Percentiles rank a stretch among this genome's conserved stretches.
Conservation (phyloP, 2,797 vertebrate genomes). For the Muscicapa striata region DNA sequence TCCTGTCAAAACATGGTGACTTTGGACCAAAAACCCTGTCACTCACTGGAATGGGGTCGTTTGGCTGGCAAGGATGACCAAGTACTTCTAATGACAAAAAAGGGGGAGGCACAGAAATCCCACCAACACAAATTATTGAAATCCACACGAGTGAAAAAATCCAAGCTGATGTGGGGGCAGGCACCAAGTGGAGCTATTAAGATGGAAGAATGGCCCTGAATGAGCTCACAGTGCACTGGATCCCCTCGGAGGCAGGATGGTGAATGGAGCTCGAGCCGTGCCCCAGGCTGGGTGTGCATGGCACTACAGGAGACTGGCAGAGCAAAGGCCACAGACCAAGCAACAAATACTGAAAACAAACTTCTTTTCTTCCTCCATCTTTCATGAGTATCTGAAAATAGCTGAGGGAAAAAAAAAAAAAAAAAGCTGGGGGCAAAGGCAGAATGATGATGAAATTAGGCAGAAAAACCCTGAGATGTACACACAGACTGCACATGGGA, state of each 20-base stretch:
- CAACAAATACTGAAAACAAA: conserved; percentile 5
- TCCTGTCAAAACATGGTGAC: background rate
- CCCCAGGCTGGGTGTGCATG: background rate
- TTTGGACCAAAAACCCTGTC: background rate
- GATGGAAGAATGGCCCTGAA: background rate
- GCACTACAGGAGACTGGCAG: background rate
- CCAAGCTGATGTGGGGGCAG: background rate
- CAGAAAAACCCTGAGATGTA: background rate
- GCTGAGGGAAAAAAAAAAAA: background rate
- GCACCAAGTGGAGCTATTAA: background rate
- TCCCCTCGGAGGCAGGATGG: background rate
- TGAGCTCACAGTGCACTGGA: background rate
- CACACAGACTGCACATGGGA: background rate
- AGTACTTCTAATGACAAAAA: background rate
- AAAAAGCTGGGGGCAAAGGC: background rate
- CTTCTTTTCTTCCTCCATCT: background rate
- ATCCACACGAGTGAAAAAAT: background rate
- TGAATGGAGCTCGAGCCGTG: background rate
- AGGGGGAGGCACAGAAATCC: background rate
- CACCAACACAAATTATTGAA: background rate
- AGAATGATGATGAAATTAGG: background rate
- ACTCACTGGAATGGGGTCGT: background rate
- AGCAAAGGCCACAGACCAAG: background rate
- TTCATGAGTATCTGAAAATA: background rate
- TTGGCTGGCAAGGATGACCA: background rate